Evolutionary conservation across 2,888 invertebrate genomes (phyloP), one percentile per base, ranked within the genome.

Genomic region (Mantis religiosa): DNA sequence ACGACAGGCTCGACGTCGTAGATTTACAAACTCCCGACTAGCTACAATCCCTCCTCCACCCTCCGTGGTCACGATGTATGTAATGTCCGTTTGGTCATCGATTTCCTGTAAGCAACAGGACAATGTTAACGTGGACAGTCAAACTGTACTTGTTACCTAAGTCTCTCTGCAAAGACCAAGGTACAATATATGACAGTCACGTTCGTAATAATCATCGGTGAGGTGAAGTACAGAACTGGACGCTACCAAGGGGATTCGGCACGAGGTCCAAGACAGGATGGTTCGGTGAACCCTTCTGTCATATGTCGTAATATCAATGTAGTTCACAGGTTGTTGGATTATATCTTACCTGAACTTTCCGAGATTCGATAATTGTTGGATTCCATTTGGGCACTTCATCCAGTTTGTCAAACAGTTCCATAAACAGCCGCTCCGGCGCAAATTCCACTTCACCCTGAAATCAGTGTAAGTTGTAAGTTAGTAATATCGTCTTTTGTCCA

Each of bases 21-120:
- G 93, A 92, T 96, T 97, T 6, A 98, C 96, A 94, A 98, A 98
- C 94, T 98, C 98, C 12, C 98, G 94, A 85, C 97, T 95, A 2
- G 96, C 94, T 0, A 97, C 96, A 84, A 97, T 94, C 4, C 97
- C 97, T 27, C 96, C 95, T 0, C 96, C 97, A 0, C 96, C 96
- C 47, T 96, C 95, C 30, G 96, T 95, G 0, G 96, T 97, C 90
- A 96, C 96, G 92, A 97, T 97, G 93, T 98, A 98, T 2, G 96
- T 95, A 0, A 98, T 95, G 92, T 98, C 98, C 0, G 97, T 96
- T 84, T 96, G 94, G 1, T 96, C 95, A 91, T 97, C 96, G 84
- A 98, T 95, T 91, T 95, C 94, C 95, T 97, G 93, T n/a, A 0
- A 82, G 71, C 27, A 83, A 30, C 30, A 30, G 4, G 3, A 30